Base-by-base conservation (phyloP, 2,797 vertebrate genomes). In the Phyllotis vaccarum region DNA sequence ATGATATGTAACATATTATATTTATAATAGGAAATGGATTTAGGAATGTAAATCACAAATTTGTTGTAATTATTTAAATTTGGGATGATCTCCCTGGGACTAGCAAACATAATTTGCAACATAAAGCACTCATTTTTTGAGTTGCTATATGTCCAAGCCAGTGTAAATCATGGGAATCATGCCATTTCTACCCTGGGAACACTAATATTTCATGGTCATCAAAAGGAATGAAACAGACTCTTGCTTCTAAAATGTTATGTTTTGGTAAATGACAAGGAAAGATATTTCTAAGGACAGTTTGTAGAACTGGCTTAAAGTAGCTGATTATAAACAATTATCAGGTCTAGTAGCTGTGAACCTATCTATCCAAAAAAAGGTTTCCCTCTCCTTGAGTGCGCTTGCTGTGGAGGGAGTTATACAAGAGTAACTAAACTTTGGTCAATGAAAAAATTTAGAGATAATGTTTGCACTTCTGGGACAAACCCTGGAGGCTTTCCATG, bases 1-100 rank as follows among this genome's bases (percentile, higher is more conserved):
- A 66, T 82, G 56, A 58, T 80, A 76, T 68, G 24, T 74, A 27
- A 16, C 66, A 80, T 58, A 54, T 31, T 5, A 49, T 78, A 72
- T 79, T 81, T 91, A 86, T 43, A 5, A n/a, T 29, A 81, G 27
- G 3, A 86, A 89, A 22, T 10, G 46, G 64, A 66, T 91, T 86
- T 81, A 95, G 60, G 27, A 75, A 66, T 66, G 22, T 34, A 83
- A 79, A 93, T 27, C 56, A 78, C 7, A 49, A 76, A 34, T 52
- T 79, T 91, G 6, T 88, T 82, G 40, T 70, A 83, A 91, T 74
- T 78, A 93, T 91, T 66, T 83, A 21, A 34, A 22, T 60, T 81
- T 93, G 11, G 13, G 40, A 83, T 60, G 22, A 58, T 22, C 31
- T 78, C 40, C 62, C 70, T 49, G 37, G 16, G 34, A 19, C 64